Percentiles rank a stretch among this genome's conserved stretches.
Conservation (phyloP, 1,140 invertebrate species). For the Diabrotica virgifera region DNA sequence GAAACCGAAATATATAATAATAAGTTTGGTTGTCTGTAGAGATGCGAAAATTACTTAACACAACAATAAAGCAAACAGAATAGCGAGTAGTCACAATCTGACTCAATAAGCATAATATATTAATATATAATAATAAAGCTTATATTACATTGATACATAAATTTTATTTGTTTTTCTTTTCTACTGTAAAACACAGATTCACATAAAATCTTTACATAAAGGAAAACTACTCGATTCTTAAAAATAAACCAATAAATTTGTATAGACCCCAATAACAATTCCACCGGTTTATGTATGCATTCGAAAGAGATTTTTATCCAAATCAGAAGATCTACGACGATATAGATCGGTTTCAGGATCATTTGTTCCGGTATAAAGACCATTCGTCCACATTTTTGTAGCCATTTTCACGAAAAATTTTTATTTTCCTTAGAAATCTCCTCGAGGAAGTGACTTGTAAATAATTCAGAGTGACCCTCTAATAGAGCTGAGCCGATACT, state of each 20-base stretch:
- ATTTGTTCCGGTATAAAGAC: slow-evolving; percentile 31
- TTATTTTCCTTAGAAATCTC: slow-evolving; percentile 37
- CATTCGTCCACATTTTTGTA: slow-evolving; percentile 35
- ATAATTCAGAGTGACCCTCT: slow-evolving; percentile 46
- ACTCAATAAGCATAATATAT: too few relatives aligned
- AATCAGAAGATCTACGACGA: slow-evolving; percentile 18
- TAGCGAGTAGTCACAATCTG: too few relatives aligned
- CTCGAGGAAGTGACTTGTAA: slow-evolving; percentile 43
- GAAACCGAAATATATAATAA: too few relatives aligned
- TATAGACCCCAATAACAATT: background rate
- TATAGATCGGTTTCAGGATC: slow-evolving; percentile 30
- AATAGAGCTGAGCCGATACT: slow-evolving; percentile 40
- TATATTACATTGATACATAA: too few relatives aligned
- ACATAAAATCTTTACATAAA: background rate
- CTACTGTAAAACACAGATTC: background rate
- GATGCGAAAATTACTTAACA: too few relatives aligned
- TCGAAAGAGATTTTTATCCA: slow-evolving; percentile 19
- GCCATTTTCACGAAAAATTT: slow-evolving; percentile 40
- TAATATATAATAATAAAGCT: too few relatives aligned
- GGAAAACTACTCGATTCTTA: background rate
- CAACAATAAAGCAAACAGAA: too few relatives aligned
- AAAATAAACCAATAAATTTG: background rate
- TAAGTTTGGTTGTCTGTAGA: too few relatives aligned
- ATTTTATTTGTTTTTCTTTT: too few relatives aligned
- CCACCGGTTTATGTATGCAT: slow-evolving; percentile 5